Conservation (phyloP, 2,113 vertebrate species). For the Rostratula benghalensis region DNA sequence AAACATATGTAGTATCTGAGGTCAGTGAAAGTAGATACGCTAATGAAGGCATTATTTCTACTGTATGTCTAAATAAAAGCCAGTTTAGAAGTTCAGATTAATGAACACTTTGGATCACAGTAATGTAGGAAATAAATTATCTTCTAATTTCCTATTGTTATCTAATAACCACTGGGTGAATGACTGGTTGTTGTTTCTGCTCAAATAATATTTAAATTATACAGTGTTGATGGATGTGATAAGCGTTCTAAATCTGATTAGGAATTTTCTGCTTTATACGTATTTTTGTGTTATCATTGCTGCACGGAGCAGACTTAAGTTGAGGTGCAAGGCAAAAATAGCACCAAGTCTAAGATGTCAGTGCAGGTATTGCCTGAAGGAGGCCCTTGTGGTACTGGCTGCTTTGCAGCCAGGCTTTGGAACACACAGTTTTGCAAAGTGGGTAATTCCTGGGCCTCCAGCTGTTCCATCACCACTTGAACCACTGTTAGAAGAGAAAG, state of each 20-base stretch:
- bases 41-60: neutral
- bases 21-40: neutral
- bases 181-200: neutral
- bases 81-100: neutral
- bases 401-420: neutral
- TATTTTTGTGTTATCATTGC: neutral
- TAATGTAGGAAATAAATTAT: neutral
- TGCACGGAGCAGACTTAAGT: neutral
- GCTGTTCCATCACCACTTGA: neutral
- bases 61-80: neutral
- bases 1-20: neutral
- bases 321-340: neutral
- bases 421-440: neutral
- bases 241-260: neutral
- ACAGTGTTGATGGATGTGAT: neutral
- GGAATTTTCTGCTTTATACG: neutral
- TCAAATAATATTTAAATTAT: conserved; percentile 3
- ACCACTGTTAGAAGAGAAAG: neutral
- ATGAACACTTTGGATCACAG: neutral
- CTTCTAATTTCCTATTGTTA: conserved; percentile 14
- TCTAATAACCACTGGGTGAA: neutral
- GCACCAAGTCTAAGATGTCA: neutral
- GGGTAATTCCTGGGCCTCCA: neutral
- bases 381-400: neutral
- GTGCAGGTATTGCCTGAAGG: neutral